These are phyloP conservation scores for Mesocricetus auratus DNA, from an alignment of 2,113 vertebrate genomes.

Conservation along the genomic window DNA sequence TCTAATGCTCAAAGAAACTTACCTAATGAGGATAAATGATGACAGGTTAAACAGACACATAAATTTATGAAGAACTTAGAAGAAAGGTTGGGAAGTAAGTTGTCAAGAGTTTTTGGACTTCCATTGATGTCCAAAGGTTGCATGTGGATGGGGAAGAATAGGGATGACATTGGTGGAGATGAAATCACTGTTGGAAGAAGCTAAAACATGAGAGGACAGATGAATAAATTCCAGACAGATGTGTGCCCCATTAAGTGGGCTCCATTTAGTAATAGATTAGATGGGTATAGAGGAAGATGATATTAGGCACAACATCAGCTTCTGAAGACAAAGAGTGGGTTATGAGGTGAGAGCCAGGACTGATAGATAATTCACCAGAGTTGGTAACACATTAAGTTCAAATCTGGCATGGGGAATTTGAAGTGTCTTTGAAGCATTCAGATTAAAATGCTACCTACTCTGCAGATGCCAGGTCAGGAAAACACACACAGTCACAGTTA, in stretches of 20 bases:
- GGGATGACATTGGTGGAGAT: neutral
- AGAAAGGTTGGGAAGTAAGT: neutral
- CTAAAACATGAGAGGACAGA: neutral
- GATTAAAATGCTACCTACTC: neutral
- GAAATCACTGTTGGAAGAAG: neutral
- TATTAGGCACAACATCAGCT: neutral
- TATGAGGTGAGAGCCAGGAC: neutral
- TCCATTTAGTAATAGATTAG: neutral
- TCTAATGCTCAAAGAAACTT: neutral
- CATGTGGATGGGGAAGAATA: neutral
- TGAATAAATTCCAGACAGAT: neutral
- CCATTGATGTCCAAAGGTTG: neutral
- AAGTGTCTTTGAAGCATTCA: conserved; percentile 30
- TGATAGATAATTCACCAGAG: neutral
- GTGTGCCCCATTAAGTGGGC: neutral
- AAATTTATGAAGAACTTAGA: neutral
- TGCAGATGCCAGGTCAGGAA: neutral
- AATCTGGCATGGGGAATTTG: neutral
- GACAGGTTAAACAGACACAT: neutral
- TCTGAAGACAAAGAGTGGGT: neutral
- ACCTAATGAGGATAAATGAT: neutral
- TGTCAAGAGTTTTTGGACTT: neutral
- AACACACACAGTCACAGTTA: neutral
- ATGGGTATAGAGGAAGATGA: neutral
- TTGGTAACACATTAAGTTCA: neutral